A percentile compares a stretch with the other conserved stretches of the same genome.
Conservation (phyloP, 2,888 invertebrate species). For the Liposcelis brunnea region DNA sequence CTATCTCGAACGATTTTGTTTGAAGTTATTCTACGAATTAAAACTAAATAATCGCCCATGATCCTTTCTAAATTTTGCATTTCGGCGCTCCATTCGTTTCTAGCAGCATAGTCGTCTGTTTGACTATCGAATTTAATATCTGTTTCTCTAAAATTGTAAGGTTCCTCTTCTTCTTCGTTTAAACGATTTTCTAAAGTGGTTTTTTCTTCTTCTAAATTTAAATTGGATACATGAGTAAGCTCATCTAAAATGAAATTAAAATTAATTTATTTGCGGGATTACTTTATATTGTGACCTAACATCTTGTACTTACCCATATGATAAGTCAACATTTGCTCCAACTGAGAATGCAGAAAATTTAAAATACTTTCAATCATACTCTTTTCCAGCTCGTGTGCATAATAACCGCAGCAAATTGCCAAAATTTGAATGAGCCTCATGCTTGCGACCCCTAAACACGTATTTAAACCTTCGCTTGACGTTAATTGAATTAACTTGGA, state of each 20-base stretch:
- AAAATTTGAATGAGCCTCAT: slow-evolving; percentile 36
- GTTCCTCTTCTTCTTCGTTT: no score
- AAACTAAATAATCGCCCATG: slow-evolving; percentile 37
- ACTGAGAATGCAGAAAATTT: slow-evolving; percentile 32
- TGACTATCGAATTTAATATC: slow-evolving; percentile 5
- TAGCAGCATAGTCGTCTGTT: slow-evolving; percentile 11
- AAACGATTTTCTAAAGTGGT: no score
- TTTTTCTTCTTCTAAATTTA: no score
- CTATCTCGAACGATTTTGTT: slow-evolving; percentile 23
- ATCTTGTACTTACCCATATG: no score
- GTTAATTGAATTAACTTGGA: slow-evolving; percentile 29
- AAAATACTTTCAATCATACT: slow-evolving; percentile 32
- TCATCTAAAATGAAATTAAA: no score
- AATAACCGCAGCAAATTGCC: slow-evolving; percentile 34
- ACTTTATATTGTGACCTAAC: no score
- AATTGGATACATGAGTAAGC: no score
- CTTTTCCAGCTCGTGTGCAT: slow-evolving; percentile 31
- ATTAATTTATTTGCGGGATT: no score
- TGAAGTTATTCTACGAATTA: slow-evolving; percentile 34
- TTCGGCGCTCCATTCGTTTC: slow-evolving; percentile 10
- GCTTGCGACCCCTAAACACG: slow-evolving; percentile 29
- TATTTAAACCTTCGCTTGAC: slow-evolving; percentile 16
- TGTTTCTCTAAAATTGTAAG: slow-evolving; percentile 12
- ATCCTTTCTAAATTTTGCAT: slow-evolving; percentile 25
- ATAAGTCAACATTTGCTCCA: slow-evolving; percentile 21